A percentile compares a stretch with the other conserved stretches of the same genome.
Evolutionary conservation across 2,113 vertebrate genomes (phyloP).

Genomic region (Megaleporinus macrocephalus): DNA sequence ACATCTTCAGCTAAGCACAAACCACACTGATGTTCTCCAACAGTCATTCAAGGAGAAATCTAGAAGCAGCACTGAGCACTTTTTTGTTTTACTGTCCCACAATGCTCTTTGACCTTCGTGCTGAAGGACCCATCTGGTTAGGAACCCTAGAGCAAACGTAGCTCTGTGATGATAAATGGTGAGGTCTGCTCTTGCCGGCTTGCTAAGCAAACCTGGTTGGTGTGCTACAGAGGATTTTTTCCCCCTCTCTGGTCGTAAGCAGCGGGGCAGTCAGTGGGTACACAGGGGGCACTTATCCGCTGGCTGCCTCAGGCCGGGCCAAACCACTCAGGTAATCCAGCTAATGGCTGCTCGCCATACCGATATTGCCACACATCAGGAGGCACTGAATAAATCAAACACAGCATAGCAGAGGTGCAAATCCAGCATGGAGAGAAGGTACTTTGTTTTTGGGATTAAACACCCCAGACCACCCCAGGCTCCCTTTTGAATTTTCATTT

Average conservation of each 20-base stretch:
- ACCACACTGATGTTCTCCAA: background rate
- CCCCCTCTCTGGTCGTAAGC: background rate
- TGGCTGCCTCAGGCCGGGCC: slow-evolving; percentile 24
- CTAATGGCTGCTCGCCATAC: slow-evolving; percentile 48
- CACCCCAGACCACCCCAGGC: slow-evolving; percentile 44
- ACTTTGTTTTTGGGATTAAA: slow-evolving; percentile 61
- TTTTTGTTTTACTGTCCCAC: slow-evolving; percentile 52
- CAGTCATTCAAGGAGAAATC: slow-evolving; percentile 6
- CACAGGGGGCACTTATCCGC: slow-evolving; percentile 20
- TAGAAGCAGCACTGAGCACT: background rate
- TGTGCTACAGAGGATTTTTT: slow-evolving; percentile 50
- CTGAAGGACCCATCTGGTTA: slow-evolving; percentile 58
- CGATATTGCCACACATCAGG: slow-evolving; percentile 27
- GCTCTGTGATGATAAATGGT: slow-evolving; percentile 70
- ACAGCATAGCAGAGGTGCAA: background rate
- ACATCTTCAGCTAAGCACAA: slow-evolving; percentile 30
- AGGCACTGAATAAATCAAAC: slow-evolving; percentile 20
- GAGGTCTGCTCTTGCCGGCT: slow-evolving; percentile 48
- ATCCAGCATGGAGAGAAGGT: background rate
- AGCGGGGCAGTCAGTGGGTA: slow-evolving; percentile 58
- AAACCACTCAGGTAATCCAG: slow-evolving; percentile 33
- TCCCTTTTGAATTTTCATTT: slow-evolving; percentile 53
- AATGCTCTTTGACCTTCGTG: slow-evolving; percentile 61
- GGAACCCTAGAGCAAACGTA: slow-evolving; percentile 56
- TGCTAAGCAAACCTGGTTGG: slow-evolving; percentile 57